Percentiles rank a stretch among this genome's conserved stretches.
These are phyloP conservation scores for Glomeris marginata DNA, from an alignment of 2,888 invertebrate genomes.

Conservation along the genomic window DNA sequence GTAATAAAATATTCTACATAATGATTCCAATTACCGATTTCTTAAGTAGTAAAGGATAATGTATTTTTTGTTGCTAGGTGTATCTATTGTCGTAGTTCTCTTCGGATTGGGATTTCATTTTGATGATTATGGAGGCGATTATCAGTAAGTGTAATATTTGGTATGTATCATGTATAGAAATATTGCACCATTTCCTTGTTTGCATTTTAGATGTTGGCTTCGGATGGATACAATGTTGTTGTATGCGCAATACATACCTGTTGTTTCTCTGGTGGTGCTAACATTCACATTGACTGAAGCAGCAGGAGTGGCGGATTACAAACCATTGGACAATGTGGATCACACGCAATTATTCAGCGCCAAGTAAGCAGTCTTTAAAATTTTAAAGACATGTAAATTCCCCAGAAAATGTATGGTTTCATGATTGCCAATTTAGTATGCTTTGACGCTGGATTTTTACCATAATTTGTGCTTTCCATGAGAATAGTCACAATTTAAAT, in stretches of 20 bases:
- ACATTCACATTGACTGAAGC: slow-evolving; percentile 23
- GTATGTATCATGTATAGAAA: not conserved
- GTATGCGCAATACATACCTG: slow-evolving; percentile 19
- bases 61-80: slow-evolving; percentile 6
- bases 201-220: slow-evolving; percentile 20
- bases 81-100: slow-evolving; percentile 19
- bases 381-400: not conserved
- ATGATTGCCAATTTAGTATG: no score
- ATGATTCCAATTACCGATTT: not conserved
- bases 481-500: no score
- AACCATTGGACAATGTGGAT: slow-evolving; percentile 20
- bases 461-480: no score
- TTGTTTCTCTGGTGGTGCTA: slow-evolving; percentile 18
- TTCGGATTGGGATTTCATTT: slow-evolving; percentile 21
- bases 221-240: slow-evolving; percentile 20
- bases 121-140: slow-evolving; percentile 22
- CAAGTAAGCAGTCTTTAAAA: slow-evolving; percentile 16
- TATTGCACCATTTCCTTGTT: not conserved
- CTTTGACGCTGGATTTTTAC: no score
- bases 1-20: slow-evolving; percentile 2
- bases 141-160: slow-evolving; percentile 17
- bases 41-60: not conserved
- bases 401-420: no score
- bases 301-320: slow-evolving; percentile 22
- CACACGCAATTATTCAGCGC: slow-evolving; percentile 18